Base-by-base conservation (phyloP, 2,797 vertebrate genomes). In the Brotula barbata region DNA sequence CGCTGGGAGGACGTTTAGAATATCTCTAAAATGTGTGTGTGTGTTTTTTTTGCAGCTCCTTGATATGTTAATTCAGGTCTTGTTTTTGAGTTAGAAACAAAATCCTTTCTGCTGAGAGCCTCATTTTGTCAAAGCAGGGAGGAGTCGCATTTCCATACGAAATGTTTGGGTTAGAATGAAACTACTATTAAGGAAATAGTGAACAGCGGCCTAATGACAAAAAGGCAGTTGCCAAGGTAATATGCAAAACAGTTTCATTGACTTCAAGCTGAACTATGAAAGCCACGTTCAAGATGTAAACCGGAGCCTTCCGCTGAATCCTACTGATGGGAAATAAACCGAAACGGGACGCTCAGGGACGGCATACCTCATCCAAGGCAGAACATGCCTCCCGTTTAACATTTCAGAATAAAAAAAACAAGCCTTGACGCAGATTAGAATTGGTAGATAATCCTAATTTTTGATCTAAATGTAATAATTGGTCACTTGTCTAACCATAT, bases 81-180 rank as follows among this genome's bases (percentile, higher is more conserved):
- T 87, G 87, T 89, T 85, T 85, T 85, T 70, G 53, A 75, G 64
- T 72, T 60, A 7, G 59, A 86, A 81, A 85, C 87, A 71, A 84
- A 86, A 81, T 80, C 81, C 71, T 74, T 87, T 82, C 77, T 86
- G 81, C 81, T 75, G 77, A 74, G 76, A 82, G 81, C 64, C 78
- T 80, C 65, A 63, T 81, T 87, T 80, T 77, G 81, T 84, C 79
- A 85, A 82, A 83, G 82, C 68, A 77, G 83, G 83, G 85, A 80
- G 85, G 88, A 88, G 85, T 77, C 77, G 69, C 81, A 90, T 90
- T 89, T 88, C 82, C 88, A 91, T 91, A 87, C 78, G 47, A 89
- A 91, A 86, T 77, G 85, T 80, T 68, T 75, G 20, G 47, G 50
- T 82, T 54, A 81, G 82, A 90, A 83, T 84, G 78, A 87, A 83